Conservation (phyloP, 2,888 invertebrate genomes). For the Aromia moschata region DNA sequence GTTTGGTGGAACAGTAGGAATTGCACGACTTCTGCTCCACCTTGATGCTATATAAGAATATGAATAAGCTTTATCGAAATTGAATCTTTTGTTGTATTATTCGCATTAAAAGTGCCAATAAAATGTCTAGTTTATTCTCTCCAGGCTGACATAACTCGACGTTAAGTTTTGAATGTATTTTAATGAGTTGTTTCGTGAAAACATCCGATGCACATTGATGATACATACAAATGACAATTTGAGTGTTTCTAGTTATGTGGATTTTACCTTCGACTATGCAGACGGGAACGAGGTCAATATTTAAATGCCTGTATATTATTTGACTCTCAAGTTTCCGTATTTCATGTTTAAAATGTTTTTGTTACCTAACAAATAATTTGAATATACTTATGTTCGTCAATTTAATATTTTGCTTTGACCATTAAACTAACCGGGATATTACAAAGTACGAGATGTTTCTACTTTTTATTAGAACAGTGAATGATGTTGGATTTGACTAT, state of each 20-base stretch:
- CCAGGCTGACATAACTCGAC: background rate
- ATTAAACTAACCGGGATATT: too few species aligned
- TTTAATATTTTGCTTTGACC: too few species aligned
- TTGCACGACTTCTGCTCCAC: background rate
- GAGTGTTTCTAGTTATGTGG: background rate
- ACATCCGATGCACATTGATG: background rate
- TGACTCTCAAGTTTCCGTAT: too few species aligned
- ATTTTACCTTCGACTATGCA: background rate
- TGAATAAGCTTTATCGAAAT: background rate
- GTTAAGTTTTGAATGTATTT: background rate
- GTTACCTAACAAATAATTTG: too few species aligned
- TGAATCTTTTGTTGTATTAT: background rate
- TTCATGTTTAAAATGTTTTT: too few species aligned
- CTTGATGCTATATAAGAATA: background rate
- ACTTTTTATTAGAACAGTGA: too few species aligned
- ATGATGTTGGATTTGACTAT: too few species aligned
- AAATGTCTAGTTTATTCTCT: background rate
- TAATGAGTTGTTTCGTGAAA: conserved; percentile 3
- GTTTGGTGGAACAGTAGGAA: too few species aligned
- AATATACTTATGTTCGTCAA: too few species aligned
- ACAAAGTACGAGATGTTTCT: too few species aligned
- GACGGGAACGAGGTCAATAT: too few species aligned
- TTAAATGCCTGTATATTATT: too few species aligned
- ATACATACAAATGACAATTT: background rate
- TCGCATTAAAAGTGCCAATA: background rate